phyloP scores from a whole-genome alignment of 2,888 invertebrate genomes.

The Tanypteryx hageni region DNA sequence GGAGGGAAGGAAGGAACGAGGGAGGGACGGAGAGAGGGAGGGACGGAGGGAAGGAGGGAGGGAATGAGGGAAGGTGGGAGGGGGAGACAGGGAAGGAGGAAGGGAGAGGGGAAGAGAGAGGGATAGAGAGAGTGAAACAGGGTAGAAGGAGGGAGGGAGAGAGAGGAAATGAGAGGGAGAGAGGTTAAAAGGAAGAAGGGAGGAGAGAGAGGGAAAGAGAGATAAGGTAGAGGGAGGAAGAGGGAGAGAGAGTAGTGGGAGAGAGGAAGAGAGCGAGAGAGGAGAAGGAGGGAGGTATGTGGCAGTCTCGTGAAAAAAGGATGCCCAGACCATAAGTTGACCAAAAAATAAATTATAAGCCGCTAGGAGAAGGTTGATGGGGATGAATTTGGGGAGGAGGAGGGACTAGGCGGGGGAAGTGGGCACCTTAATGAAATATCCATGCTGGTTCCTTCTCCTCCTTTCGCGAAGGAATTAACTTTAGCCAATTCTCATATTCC shows the following conservation, averaged over 20 bases:
- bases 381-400: no score
- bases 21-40: not conserved
- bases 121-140: no score
- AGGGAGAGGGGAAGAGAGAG: no score
- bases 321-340: not conserved
- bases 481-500: slow-evolving; percentile 39
- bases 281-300: not conserved
- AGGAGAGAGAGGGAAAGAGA: not conserved
- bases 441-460: not conserved
- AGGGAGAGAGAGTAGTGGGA: not conserved
- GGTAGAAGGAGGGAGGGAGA: no score
- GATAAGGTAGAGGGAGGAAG: not conserved
- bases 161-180: slow-evolving; percentile 46
- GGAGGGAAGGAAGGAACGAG: not conserved
- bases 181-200: not conserved
- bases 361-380: not conserved
- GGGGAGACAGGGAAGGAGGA: no score
- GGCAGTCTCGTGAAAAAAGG: not conserved
- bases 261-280: no score
- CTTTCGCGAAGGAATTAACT: slow-evolving; percentile 29
- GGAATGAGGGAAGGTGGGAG: not conserved
- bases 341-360: not conserved
- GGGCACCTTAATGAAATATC: slow-evolving; percentile 43
- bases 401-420: not conserved
- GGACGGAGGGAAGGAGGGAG: not conserved